These are phyloP conservation scores for Adineta ricciae DNA, from an alignment of 2,888 invertebrate species.

Conservation along the genomic window DNA sequence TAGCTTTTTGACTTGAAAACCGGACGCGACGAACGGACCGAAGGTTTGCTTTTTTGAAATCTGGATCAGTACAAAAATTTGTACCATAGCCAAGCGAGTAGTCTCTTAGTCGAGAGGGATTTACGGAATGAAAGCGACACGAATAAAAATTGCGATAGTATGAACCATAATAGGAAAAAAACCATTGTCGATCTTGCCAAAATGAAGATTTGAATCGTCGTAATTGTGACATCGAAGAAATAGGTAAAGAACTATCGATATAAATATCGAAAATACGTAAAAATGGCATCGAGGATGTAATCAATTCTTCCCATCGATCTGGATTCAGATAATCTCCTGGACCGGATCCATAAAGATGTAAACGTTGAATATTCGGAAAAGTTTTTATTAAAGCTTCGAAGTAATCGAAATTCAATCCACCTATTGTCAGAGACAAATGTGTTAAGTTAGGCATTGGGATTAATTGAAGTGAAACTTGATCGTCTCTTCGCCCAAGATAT, in stretches of 20 bases:
- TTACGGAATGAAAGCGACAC: background rate
- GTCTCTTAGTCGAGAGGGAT: background rate
- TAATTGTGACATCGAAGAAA: background rate
- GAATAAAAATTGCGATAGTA: background rate
- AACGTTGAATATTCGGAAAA: background rate
- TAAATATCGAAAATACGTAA: background rate
- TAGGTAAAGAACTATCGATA: background rate
- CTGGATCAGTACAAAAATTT: background rate
- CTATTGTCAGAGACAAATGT: background rate
- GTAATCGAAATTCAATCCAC: background rate
- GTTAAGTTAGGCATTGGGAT: background rate
- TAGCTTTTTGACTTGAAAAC: background rate
- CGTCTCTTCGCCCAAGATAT: background rate
- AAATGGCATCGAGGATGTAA: background rate
- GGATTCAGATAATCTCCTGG: background rate
- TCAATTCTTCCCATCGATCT: background rate
- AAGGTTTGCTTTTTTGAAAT: background rate
- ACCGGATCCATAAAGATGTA: background rate
- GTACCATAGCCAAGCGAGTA: background rate
- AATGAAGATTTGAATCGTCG: background rate
- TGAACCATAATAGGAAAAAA: background rate
- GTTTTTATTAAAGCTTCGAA: background rate
- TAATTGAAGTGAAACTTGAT: background rate
- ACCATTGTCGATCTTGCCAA: background rate
- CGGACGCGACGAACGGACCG: background rate